Percentiles rank a stretch among this genome's conserved stretches.
These are phyloP conservation scores for Drosophila lacteicornis DNA, from an alignment of 1,140 invertebrate genomes.

Conservation along the genomic window DNA sequence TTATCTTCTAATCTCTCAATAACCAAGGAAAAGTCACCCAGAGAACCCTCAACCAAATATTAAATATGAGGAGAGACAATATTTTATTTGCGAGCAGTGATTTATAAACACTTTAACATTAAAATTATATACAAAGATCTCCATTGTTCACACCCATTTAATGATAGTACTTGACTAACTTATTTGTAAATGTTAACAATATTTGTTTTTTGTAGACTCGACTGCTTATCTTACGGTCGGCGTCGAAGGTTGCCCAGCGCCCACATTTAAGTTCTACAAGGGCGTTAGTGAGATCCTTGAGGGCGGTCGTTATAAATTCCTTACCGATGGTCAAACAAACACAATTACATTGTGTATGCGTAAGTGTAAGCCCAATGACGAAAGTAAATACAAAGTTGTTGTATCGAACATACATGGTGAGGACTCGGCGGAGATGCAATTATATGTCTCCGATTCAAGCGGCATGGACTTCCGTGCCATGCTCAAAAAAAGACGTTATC, in stretches of 20 bases:
- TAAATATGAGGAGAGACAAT: too few relatives aligned
- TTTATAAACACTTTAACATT: background rate
- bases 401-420: constrained; percentile 97
- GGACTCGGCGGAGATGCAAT: constrained; percentile 96
- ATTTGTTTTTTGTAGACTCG: constrained; percentile 88
- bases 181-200: constrained; percentile 18
- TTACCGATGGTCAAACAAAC: constrained; percentile 95
- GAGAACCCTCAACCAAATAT: too few relatives aligned
- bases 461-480: constrained; percentile 99
- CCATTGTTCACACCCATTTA: too few relatives aligned
- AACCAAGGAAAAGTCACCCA: too few relatives aligned
- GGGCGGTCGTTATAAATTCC: constrained; percentile 95
- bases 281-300: constrained; percentile 95
- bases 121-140: background rate
- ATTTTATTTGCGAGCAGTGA: background rate
- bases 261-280: constrained; percentile 98
- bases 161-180: constrained; percentile 25
- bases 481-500: constrained; percentile 98
- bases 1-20: background rate
- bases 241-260: constrained; percentile 96
- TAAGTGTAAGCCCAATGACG: constrained; percentile 98
- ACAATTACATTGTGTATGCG: constrained; percentile 96
- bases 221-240: constrained; percentile 94
- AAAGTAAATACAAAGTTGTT: constrained; percentile 97
- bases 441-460: constrained; percentile 98